Evolutionary conservation across 2,888 invertebrate genomes (phyloP).

Genomic region (Lithodes maja): DNA sequence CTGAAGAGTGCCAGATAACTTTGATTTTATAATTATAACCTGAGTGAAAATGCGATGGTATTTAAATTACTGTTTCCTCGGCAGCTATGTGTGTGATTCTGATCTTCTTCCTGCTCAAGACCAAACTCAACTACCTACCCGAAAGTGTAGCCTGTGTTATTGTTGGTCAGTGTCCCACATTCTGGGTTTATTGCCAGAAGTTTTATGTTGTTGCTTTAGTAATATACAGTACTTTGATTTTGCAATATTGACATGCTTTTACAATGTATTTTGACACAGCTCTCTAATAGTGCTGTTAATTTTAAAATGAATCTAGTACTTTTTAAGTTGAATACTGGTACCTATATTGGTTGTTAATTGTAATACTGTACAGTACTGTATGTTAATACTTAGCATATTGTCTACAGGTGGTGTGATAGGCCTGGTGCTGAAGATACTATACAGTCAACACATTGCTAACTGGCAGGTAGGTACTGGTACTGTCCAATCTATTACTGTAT

Average conservation of each 20-base stretch:
- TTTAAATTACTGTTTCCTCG: constrained; percentile 69
- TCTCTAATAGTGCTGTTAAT: no score
- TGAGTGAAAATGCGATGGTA: no score
- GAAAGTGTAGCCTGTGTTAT: constrained; percentile 98
- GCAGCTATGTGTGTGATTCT: constrained; percentile 94
- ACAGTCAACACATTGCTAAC: constrained; percentile 90
- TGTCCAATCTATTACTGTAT: constrained; percentile 4
- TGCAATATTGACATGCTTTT: no score
- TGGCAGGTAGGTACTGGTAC: constrained; percentile 80
- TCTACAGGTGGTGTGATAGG: constrained; percentile 89
- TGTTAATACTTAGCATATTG: not conserved
- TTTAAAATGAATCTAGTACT: no score
- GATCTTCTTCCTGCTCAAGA: constrained; percentile 95
- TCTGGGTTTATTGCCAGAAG: no score
- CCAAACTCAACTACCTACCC: constrained; percentile 96
- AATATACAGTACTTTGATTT: no score
- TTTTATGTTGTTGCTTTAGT: no score
- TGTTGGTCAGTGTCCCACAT: constrained; percentile 79
- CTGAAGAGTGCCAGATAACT: no score
- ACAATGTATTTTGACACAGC: no score
- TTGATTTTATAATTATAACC: no score
- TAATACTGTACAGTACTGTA: not conserved
- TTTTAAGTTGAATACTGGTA: no score
- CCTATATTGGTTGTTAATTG: no score
- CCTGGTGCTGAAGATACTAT: constrained; percentile 90